These are phyloP conservation scores for Scaptomyza parva DNA, from an alignment of 2,888 invertebrate species.

Conservation along the genomic window DNA sequence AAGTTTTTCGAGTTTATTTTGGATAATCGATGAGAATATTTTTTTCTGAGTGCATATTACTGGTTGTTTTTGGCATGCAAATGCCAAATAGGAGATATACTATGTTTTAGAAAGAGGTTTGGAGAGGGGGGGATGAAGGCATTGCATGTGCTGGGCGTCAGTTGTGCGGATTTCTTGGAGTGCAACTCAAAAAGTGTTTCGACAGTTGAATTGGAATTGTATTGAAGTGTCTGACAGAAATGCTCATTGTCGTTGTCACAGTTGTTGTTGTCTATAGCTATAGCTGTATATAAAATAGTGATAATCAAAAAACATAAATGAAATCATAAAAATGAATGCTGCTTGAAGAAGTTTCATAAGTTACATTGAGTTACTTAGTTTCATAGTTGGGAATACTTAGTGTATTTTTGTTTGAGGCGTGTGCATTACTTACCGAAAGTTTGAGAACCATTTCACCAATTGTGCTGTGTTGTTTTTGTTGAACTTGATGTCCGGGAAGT, in stretches of 20 bases:
- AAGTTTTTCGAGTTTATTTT: too few relatives aligned
- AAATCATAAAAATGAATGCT: conserved; percentile 78
- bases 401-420: neutral
- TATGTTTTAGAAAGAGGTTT: neutral
- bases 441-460: conserved; percentile 99
- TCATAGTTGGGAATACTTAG: conserved; percentile 2
- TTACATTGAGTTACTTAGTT: conserved; percentile 13
- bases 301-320: conserved; percentile 23
- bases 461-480: conserved; percentile 99
- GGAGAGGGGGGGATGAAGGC: neutral
- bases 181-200: conserved; percentile 68
- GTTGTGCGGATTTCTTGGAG: conserved; percentile 68
- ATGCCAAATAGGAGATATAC: conserved; percentile 38
- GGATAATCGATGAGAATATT: too few relatives aligned
- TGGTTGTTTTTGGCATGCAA: conserved; percentile 40
- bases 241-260: conserved; percentile 9
- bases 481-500: conserved; percentile 99
- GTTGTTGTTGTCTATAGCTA: conserved; percentile 1
- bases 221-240: conserved; percentile 38
- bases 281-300: conserved; percentile 5
- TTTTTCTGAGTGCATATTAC: neutral
- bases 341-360: conserved; percentile 46
- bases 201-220: conserved; percentile 57
- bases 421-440: conserved; percentile 94
- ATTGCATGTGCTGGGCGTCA: conserved; percentile 66